Conservation (phyloP, 64 coral and sea anemone species). For the Actinia tenebrosa region DNA sequence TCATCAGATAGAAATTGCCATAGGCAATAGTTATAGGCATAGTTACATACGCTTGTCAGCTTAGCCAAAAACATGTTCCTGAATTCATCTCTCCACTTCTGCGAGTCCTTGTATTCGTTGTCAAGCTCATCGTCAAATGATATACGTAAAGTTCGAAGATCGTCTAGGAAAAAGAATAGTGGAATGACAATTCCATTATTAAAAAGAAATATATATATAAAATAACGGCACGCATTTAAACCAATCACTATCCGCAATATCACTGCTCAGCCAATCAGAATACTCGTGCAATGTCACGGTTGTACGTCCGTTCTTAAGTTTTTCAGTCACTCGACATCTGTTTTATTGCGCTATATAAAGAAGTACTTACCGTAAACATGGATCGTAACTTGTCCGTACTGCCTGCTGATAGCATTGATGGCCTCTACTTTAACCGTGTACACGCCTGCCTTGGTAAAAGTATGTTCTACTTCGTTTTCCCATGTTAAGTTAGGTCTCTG, state of each 20-base stretch:
- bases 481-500: conserved; percentile 20
- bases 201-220: too few species aligned
- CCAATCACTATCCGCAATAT: too few species aligned
- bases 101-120: not conserved
- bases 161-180: not conserved
- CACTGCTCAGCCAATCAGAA: not conserved
- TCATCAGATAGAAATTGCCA: too few species aligned
- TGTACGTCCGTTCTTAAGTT: too few species aligned
- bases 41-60: conserved; percentile 16
- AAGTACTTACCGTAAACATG: conserved; percentile 30
- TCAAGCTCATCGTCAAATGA: conserved; percentile 30
- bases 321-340: too few species aligned
- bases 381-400: not conserved
- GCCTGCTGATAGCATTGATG: not conserved
- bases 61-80: not conserved
- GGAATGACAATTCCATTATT: not conserved
- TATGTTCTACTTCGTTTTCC: conserved; percentile 19
- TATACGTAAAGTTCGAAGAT: conserved; percentile 38
- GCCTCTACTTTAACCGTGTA: conserved; percentile 19
- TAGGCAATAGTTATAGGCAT: too few species aligned
- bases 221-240: too few species aligned
- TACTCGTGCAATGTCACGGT: too few species aligned
- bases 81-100: conserved; percentile 31
- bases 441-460: conserved; percentile 13
- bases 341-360: not conserved